A percentile compares a stretch with the other conserved stretches of the same genome.
Conservation (phyloP, 2,797 vertebrate species). For the Gymnopithys bicolor region DNA sequence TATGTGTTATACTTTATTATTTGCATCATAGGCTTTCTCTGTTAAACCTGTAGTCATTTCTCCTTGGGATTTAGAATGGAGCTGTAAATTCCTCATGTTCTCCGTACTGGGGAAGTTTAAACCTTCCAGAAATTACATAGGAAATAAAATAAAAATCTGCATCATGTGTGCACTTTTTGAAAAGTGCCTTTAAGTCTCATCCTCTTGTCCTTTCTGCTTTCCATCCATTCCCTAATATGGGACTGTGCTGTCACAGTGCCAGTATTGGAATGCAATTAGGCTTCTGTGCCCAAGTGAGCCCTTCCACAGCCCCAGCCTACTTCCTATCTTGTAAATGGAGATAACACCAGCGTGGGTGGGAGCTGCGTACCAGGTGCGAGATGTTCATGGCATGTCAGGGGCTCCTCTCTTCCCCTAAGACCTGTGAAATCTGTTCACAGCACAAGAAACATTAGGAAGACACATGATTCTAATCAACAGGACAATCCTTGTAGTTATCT, state of each 20-base stretch:
- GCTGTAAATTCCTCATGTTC: background rate
- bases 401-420: background rate
- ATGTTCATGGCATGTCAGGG: background rate
- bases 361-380: background rate
- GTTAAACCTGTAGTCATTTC: background rate
- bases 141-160: background rate
- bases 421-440: background rate
- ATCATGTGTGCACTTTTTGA: background rate
- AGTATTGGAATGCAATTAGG: background rate
- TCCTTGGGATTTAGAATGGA: background rate
- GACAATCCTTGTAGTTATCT: background rate
- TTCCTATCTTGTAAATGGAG: background rate
- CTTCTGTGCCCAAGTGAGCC: background rate
- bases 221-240: background rate
- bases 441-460: background rate
- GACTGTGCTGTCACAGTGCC: background rate
- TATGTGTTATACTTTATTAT: background rate
- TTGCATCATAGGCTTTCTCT: background rate
- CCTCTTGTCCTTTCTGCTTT: background rate
- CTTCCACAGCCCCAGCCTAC: background rate
- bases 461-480: background rate
- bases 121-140: background rate
- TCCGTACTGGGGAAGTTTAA: background rate
- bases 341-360: background rate
- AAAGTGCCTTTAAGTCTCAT: background rate